phyloP scores from a whole-genome alignment of 2,888 invertebrate species.

The Xanthostigma xanthostigma region DNA sequence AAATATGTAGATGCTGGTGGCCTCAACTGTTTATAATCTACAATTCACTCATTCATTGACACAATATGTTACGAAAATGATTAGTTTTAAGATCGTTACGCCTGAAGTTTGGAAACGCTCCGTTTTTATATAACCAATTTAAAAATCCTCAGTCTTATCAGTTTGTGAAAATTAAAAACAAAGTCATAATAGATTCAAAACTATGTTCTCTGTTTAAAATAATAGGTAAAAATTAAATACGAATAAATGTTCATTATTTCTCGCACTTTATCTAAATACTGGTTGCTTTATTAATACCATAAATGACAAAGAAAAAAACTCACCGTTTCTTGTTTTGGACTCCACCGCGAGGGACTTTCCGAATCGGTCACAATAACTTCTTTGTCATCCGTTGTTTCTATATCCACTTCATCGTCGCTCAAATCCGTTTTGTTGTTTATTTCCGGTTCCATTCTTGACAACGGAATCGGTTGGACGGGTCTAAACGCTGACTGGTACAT shows the following conservation, averaged over 20 bases:
- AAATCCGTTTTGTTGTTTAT: conserved; percentile 26
- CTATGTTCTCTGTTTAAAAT: neutral
- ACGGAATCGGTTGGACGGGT: conserved; percentile 31
- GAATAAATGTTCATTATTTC: neutral
- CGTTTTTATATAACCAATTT: no score
- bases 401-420: conserved; percentile 73
- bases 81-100: neutral
- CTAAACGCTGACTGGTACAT: conserved; percentile 42
- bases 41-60: no score
- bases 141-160: no score
- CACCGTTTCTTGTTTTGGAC: conserved; percentile 35
- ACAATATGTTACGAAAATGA: neutral
- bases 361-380: conserved; percentile 18
- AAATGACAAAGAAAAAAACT: conserved; percentile 16
- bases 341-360: conserved; percentile 25
- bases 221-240: neutral
- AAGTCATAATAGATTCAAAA: neutral
- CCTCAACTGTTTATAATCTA: no score
- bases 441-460: conserved; percentile 8
- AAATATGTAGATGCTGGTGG: no score
- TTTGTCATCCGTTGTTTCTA: conserved; percentile 74
- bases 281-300: neutral
- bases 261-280: neutral
- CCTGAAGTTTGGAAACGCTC: neutral
- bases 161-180: neutral